Evolutionary conservation across 2,888 invertebrate species (phyloP), one percentile per base, ranked within the genome.

Genomic region (Merodon equestris): DNA sequence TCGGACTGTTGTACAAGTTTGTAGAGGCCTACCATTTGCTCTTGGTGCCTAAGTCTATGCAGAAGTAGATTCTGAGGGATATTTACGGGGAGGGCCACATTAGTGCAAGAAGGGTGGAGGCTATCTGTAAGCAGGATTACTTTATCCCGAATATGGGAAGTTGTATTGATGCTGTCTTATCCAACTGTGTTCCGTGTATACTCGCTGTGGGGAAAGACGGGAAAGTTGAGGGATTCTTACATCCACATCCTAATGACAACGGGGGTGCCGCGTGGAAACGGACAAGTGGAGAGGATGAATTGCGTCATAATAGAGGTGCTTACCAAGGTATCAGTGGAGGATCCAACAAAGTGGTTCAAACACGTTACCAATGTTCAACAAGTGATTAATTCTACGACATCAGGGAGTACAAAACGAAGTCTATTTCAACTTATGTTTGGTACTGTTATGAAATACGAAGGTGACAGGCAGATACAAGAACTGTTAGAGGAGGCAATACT

Each of bases 401-500:
- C 27, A n/a, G 13, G 27, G 50, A n/a, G n/a, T n/a, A n/a, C n/a
- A n/a, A n/a, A n/a, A n/a, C n/a, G 36, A 51, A 36, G 36, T 9
- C n/a, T 4, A 36, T 12, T 15, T 2, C 44, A 19, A 14, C 13
- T 42, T 53, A 9, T 53, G 34, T 53, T 53, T 10, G 1, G 34
- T 15, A 53, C 34, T 14, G 9, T 53, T 34, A 53, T 53, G 34
- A 53, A 9, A 10, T 14, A 13, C 9, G 36, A 53, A 53, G 36
- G 36, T 14, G 15, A 53, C 36, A 36, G 36, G 13, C 53, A 53
- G 17, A 13, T 53, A 15, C 14, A 7, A 36, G 53, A 36, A 17
- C 17, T 53, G 14, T 36, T 53, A 53, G 53, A 53, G 14, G 53
- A 53, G 14, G 14, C 45, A 45, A 45, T 45, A 14, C 14, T 45